Percentiles rank a stretch among this genome's conserved stretches.
Evolutionary conservation across 2,797 vertebrate species (phyloP).

Genomic region (Triplophysa bombifrons): DNA sequence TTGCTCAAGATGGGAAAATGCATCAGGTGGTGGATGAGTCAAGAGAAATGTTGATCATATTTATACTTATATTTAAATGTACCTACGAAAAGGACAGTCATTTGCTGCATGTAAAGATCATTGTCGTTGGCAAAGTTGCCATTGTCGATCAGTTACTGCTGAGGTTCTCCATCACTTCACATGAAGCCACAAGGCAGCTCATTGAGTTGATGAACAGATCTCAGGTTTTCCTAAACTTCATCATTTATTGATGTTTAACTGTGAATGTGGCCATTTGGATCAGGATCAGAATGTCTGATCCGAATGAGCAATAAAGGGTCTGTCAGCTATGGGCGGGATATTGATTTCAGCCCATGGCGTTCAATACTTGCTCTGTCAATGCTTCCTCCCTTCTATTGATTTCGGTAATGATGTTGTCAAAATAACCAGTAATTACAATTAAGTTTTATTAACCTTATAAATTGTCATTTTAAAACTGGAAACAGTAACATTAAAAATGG

Average conservation of each 20-base stretch:
- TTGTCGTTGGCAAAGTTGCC: neutral
- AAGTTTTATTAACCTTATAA: too few relatives aligned
- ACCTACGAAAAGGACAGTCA: neutral
- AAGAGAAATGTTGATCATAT: neutral
- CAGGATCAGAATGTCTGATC: conserved; percentile 17
- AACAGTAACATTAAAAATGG: too few relatives aligned
- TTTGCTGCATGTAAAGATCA: neutral
- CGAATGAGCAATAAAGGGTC: conserved; percentile 38
- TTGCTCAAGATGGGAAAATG: neutral
- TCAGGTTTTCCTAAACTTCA: conserved; percentile 8
- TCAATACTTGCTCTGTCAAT: neutral
- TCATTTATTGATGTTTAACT: conserved; percentile 32
- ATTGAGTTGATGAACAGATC: neutral
- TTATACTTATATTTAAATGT: too few relatives aligned
- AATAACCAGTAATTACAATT: neutral
- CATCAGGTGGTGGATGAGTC: neutral
- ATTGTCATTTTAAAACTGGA: too few relatives aligned
- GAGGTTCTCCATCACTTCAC: neutral
- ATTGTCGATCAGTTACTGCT: neutral
- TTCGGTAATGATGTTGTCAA: conserved; percentile 23
- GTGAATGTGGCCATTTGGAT: conserved; percentile 23
- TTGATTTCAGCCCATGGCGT: conserved; percentile 47
- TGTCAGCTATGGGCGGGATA: conserved; percentile 45
- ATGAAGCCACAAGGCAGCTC: neutral
- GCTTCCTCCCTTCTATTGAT: conserved; percentile 1